Conservation (phyloP, 2,888 invertebrate genomes). For the Euplexia lucipara region DNA sequence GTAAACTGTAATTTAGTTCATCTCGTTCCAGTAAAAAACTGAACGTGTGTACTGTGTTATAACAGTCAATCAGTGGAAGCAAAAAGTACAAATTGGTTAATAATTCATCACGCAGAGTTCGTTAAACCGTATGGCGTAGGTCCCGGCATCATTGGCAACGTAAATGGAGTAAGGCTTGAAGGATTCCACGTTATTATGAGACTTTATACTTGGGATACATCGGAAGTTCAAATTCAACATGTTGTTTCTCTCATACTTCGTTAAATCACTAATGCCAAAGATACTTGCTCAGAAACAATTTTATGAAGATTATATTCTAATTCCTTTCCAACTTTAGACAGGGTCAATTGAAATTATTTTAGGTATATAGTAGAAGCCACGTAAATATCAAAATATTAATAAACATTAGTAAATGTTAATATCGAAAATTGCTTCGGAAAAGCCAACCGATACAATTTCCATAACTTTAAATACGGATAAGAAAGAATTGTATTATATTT, state of each 20-base stretch:
- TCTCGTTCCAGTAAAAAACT: constrained; percentile 52
- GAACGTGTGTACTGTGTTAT: constrained; percentile 39
- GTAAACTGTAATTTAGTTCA: constrained; percentile 63
- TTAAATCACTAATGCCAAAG: no score
- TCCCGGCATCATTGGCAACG: constrained; percentile 20
- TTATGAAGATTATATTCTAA: no score
- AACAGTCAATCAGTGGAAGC: constrained; percentile 58
- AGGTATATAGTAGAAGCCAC: not conserved
- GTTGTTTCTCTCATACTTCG: no score
- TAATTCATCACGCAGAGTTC: constrained; percentile 62
- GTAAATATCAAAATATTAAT: not conserved
- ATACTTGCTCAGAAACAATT: no score
- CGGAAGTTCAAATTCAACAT: no score
- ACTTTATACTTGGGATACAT: constrained; percentile 4
- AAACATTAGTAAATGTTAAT: constrained; percentile 7
- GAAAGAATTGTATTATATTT: constrained; percentile 39
- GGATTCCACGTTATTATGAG: constrained; percentile 19
- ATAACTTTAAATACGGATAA: constrained; percentile 49
- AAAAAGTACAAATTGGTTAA: constrained; percentile 64
- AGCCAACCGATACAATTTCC: constrained; percentile 29
- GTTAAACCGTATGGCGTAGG: constrained; percentile 54
- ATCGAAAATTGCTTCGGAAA: constrained; percentile 13
- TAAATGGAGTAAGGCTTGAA: constrained; percentile 21
- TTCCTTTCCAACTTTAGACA: not conserved
- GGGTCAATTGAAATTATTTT: not conserved